Conservation (phyloP, 2,113 vertebrate species). For the Ailurus styani region DNA sequence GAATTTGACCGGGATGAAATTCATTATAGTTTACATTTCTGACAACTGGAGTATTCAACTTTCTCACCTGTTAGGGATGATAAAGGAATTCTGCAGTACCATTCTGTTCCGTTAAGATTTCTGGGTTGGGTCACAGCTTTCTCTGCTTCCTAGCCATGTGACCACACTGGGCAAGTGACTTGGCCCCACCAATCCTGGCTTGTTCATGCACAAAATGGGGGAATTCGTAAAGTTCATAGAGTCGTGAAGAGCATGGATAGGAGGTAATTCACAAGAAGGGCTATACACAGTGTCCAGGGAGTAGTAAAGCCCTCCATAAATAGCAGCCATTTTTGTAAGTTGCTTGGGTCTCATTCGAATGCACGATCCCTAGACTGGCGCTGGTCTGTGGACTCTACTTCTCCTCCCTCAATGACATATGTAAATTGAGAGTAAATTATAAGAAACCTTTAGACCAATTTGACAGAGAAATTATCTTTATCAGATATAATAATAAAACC, state of each 20-base stretch:
- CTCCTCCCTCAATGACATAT: background rate
- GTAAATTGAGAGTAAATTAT: background rate
- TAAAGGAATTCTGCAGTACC: background rate
- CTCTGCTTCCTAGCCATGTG: background rate
- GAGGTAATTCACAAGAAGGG: background rate
- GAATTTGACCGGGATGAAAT: background rate
- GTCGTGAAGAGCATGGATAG: background rate
- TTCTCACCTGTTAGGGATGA: background rate
- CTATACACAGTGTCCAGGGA: background rate
- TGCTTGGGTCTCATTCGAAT: background rate
- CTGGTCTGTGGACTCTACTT: background rate
- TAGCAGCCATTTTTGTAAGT: background rate
- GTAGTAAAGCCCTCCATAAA: background rate
- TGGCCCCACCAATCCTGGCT: background rate
- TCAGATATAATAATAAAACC: constrained; percentile 15
- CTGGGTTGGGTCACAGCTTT: background rate
- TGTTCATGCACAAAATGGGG: background rate
- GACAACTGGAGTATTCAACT: background rate
- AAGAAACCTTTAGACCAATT: background rate
- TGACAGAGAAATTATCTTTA: background rate
- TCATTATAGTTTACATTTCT: background rate
- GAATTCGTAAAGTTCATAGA: background rate
- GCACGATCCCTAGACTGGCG: background rate
- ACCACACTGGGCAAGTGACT: background rate
- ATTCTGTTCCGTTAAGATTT: background rate